Conservation (phyloP, 2,888 invertebrate genomes). For the Sphaerophoria taeniata region DNA sequence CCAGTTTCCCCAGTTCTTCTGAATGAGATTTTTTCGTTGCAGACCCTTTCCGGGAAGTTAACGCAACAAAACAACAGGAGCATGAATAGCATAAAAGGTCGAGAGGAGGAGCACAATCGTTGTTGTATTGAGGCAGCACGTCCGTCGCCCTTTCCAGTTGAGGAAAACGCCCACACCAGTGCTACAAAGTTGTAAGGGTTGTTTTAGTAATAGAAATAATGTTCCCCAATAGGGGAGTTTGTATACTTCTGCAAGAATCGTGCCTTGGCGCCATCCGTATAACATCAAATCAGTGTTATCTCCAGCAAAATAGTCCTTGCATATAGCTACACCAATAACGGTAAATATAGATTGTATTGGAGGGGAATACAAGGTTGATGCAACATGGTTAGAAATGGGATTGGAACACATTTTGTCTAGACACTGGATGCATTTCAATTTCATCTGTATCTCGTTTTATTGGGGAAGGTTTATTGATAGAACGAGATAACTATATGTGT, state of each 20-base stretch:
- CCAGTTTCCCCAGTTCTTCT: constrained; percentile 55
- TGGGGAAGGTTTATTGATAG: constrained; percentile 22
- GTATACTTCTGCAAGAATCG: constrained; percentile 40
- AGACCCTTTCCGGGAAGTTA: constrained; percentile 65
- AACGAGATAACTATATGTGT: constrained; percentile 24
- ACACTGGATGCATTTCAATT: constrained; percentile 46
- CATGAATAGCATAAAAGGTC: constrained; percentile 66
- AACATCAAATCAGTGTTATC: neutral
- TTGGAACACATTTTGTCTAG: constrained; percentile 46
- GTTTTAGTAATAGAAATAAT: constrained; percentile 60
- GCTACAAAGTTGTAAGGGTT: constrained; percentile 51
- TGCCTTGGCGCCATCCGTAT: neutral
- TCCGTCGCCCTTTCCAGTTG: constrained; percentile 57
- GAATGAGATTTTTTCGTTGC: constrained; percentile 22
- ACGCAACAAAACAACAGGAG: constrained; percentile 47
- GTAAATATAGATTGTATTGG: neutral
- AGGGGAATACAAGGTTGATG: constrained; percentile 57
- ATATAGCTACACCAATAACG: neutral
- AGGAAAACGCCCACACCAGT: constrained; percentile 69
- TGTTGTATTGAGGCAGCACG: constrained; percentile 42
- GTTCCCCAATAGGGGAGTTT: constrained; percentile 51
- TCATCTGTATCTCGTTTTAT: constrained; percentile 28
- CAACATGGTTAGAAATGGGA: constrained; percentile 55
- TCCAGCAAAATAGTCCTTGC: constrained; percentile 27
- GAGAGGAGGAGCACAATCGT: constrained; percentile 69